These are phyloP conservation scores for Himalopsyche anomala DNA, from an alignment of 2,888 invertebrate genomes.

Conservation along the genomic window DNA sequence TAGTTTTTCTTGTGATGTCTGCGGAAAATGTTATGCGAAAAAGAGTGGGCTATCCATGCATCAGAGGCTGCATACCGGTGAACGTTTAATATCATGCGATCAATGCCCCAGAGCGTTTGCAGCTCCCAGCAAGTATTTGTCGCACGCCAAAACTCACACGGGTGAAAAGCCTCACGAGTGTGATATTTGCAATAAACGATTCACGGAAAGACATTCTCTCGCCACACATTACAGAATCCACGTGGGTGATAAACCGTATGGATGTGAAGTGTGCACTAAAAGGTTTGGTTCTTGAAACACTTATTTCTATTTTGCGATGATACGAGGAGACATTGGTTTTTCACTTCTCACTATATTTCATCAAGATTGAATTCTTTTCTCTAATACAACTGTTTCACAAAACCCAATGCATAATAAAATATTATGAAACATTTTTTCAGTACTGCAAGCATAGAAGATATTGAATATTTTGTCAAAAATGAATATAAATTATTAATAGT, in stretches of 20 bases:
- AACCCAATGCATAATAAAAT: too few relatives aligned
- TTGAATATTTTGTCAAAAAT: too few relatives aligned
- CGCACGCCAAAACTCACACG: conserved; percentile 64
- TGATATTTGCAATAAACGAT: conserved; percentile 61
- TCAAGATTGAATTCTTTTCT: too few relatives aligned
- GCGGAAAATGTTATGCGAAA: conserved; percentile 63
- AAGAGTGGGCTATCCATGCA: conserved; percentile 63
- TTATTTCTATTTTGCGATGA: too few relatives aligned
- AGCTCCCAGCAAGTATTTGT: conserved; percentile 63
- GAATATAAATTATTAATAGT: too few relatives aligned
- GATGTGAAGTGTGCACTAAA: conserved; percentile 24
- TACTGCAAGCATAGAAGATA: too few relatives aligned
- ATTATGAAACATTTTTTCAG: too few relatives aligned
- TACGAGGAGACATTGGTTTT: too few relatives aligned
- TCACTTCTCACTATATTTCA: too few relatives aligned
- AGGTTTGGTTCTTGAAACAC: not conserved
- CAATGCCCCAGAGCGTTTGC: conserved; percentile 61
- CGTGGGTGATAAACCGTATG: conserved; percentile 45
- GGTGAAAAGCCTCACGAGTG: conserved; percentile 60
- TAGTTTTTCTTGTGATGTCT: conserved; percentile 53
- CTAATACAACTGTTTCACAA: too few relatives aligned
- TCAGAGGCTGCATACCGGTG: conserved; percentile 63
- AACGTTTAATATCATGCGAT: conserved; percentile 58
- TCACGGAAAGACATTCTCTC: conserved; percentile 63
- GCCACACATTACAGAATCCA: conserved; percentile 62